A percentile compares a stretch with the other conserved stretches of the same genome.
Conservation (phyloP, 64 coral and sea anemone genomes). For the Montipora efflorescens region DNA sequence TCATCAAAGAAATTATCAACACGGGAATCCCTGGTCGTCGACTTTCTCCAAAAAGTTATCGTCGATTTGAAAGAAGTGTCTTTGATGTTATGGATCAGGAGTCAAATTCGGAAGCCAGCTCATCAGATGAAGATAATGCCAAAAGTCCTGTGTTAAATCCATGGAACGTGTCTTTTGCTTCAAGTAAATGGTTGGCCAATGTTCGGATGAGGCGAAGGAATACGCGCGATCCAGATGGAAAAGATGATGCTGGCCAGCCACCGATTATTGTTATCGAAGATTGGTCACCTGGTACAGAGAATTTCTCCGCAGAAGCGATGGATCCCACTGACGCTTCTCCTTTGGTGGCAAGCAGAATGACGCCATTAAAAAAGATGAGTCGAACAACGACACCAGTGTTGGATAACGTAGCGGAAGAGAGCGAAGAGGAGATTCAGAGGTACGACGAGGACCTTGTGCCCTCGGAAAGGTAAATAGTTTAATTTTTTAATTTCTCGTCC, state of each 20-base stretch:
- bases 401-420: slow-evolving; percentile 50
- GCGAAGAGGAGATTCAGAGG: slow-evolving; percentile 61
- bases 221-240: background rate
- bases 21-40: slow-evolving; percentile 76
- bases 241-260: background rate
- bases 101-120: slow-evolving; percentile 19
- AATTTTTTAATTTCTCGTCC: background rate
- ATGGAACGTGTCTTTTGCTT: slow-evolving; percentile 81
- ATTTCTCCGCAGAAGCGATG: background rate
- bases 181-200: slow-evolving; percentile 77
- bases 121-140: slow-evolving; percentile 17
- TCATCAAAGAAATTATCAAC: slow-evolving; percentile 92
- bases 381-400: slow-evolving; percentile 49
- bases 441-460: slow-evolving; percentile 38
- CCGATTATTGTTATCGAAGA: slow-evolving; percentile 74
- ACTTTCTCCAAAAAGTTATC: slow-evolving; percentile 60
- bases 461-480: slow-evolving; percentile 16
- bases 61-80: slow-evolving; percentile 79
- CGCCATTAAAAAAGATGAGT: background rate
- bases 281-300: background rate
- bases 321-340: background rate
- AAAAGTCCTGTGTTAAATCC: slow-evolving; percentile 36
- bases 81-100: slow-evolving; percentile 66
- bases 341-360: background rate
- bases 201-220: slow-evolving; percentile 28